Base-by-base conservation (phyloP, 2,888 invertebrate genomes). In the Pyrocoelia pectoralis region DNA sequence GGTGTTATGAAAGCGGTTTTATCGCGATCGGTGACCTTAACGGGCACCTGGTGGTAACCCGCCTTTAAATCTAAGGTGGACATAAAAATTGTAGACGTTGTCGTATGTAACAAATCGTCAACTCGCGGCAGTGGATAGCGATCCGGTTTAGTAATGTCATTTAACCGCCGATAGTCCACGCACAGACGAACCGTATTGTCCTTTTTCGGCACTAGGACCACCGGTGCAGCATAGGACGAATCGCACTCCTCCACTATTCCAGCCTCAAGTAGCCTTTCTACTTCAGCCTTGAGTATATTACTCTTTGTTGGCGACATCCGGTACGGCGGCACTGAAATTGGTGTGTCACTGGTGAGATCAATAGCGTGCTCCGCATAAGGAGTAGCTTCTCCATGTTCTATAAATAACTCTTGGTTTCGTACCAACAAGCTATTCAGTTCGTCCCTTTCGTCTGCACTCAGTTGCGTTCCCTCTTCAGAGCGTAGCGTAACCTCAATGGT, bases 41-140 rank as follows among this genome's bases (percentile, higher is more conserved):
- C 38, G n/a, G 72, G 73, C 10, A 79, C 76, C 55, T 79, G 79
- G 49, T 72, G 69, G 61, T 73, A 74, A 0, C 76, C 77, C 13
- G 64, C 54, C 2, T 68, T 52, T 64, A 76, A 55, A 61, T 78
- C 76, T 5, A 76, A 57, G 0, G 65, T 63, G 1, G 75, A 71
- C 51, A 72, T 77, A 49, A 64, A 56, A 18, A 54, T 56, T 1
- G 66, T 63, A 17, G 65, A 66, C 2, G 66, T 62, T 5, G 77
- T 50, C 0, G 66, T 38, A 48, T 75, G 69, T 10, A 76, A 15
- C 8, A 71, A 56, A 19, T 77, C 74, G n/a, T 70, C 60, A 5
- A 76, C 71, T 33, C 72, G 58, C 1, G 76, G 74, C 4, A 77
- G 19, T 0, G 74, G 76, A 55, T 72, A 74, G 2, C 71, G 19